These are phyloP conservation scores for Hartigia nigra DNA, from an alignment of 2,888 invertebrate genomes.

Conservation along the genomic window DNA sequence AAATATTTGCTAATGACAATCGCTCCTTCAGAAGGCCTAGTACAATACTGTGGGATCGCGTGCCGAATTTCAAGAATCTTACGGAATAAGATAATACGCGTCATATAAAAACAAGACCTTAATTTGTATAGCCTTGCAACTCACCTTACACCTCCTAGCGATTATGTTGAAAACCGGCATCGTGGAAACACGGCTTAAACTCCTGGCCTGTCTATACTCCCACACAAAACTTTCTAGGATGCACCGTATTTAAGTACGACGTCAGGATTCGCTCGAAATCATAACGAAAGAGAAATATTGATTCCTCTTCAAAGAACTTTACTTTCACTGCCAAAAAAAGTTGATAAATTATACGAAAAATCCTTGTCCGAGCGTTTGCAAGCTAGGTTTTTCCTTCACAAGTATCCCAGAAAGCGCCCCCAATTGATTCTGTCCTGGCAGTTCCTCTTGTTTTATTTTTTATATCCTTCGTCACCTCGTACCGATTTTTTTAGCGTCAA, in stretches of 20 bases:
- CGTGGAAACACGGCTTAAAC: constrained; percentile 16
- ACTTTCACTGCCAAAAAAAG: not conserved
- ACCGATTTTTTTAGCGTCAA: not conserved
- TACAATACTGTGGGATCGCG: not conserved
- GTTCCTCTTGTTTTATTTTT: not conserved
- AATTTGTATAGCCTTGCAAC: constrained; percentile 26
- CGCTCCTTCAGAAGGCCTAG: too few relatives aligned
- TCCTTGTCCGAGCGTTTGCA: not conserved
- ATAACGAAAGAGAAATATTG: not conserved
- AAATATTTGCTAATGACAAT: not conserved
- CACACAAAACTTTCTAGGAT: not conserved
- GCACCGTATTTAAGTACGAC: not conserved
- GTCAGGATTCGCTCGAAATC: not conserved
- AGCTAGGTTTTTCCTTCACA: not conserved
- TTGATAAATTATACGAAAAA: not conserved
- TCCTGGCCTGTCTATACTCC: not conserved
- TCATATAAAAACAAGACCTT: not conserved
- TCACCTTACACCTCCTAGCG: constrained; percentile 73
- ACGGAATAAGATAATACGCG: not conserved
- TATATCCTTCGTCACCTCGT: not conserved
- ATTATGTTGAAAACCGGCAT: constrained; percentile 75
- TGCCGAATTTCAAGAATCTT: not conserved
- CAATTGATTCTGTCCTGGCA: not conserved
- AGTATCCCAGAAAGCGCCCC: not conserved
- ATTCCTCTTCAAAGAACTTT: not conserved